These are phyloP conservation scores for Drusus annulatus DNA, from an alignment of 1,140 invertebrate species.

Conservation along the genomic window DNA sequence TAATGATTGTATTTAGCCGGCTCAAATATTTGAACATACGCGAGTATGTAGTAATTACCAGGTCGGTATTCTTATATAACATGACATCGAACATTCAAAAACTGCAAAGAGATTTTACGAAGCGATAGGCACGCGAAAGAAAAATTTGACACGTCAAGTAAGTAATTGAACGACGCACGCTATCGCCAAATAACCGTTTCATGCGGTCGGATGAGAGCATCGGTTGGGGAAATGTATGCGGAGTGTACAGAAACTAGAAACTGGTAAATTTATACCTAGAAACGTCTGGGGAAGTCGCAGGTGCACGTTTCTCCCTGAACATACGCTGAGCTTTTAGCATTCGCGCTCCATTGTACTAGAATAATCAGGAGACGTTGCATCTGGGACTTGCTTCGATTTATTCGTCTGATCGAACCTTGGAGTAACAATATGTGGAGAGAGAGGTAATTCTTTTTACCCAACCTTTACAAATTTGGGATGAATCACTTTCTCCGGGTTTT, in stretches of 20 bases:
- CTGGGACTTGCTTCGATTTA: neutral
- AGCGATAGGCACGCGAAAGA: constrained; percentile 17
- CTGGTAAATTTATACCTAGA: neutral
- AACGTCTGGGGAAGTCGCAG: neutral
- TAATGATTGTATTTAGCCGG: too few species aligned
- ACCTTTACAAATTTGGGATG: too few species aligned
- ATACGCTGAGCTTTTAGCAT: neutral
- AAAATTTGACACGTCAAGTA: neutral
- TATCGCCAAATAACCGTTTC: constrained; percentile 7
- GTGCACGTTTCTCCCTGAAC: neutral
- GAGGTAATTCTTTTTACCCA: too few species aligned
- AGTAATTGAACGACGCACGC: neutral
- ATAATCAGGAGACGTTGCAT: neutral
- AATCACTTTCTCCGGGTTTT: too few species aligned
- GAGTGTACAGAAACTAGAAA: neutral
- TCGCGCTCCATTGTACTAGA: neutral
- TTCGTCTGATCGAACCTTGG: too few species aligned
- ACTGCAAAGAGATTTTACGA: constrained; percentile 10
- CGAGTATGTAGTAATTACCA: neutral
- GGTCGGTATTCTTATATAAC: too few species aligned
- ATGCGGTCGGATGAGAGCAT: neutral
- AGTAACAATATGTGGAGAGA: too few species aligned
- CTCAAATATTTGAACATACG: too few species aligned
- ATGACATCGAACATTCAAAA: constrained; percentile 17
- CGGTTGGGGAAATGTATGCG: neutral